Conservation (phyloP, 1,140 invertebrate genomes). For the Akabosia matsudoensis region DNA sequence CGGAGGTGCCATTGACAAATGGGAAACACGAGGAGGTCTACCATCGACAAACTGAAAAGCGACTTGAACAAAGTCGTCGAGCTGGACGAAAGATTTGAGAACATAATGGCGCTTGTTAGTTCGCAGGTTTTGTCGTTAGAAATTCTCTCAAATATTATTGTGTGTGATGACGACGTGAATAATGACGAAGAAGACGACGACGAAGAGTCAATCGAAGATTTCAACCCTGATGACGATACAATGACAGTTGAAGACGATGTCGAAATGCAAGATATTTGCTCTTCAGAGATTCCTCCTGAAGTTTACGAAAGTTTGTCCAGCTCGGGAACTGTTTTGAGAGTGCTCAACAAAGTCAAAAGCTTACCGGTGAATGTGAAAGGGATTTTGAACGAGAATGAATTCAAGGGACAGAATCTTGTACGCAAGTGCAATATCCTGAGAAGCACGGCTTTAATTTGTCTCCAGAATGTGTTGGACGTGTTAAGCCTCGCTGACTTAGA, state of each 20-base stretch:
- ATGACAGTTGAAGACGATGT: constrained; percentile 10
- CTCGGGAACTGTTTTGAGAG: not conserved
- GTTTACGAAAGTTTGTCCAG: constrained; percentile 14
- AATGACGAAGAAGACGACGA: constrained; percentile 1
- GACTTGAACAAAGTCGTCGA: constrained; percentile 27
- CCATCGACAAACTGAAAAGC: not conserved
- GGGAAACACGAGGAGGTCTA: not conserved
- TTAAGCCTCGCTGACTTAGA: constrained; percentile 60
- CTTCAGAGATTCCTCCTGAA: not conserved
- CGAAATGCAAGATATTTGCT: not conserved
- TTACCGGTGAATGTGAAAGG: constrained; percentile 53
- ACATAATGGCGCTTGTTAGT: constrained; percentile 11
- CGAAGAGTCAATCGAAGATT: constrained; percentile 26
- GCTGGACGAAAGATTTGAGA: not conserved
- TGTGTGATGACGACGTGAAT: constrained; percentile 32
- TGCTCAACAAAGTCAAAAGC: not conserved
- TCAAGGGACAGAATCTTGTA: constrained; percentile 9
- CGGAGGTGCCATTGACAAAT: constrained; percentile 30
- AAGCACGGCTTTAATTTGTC: constrained; percentile 61
- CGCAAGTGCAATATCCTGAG: constrained; percentile 49
- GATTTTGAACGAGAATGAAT: constrained; percentile 40
- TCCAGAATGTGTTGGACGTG: constrained; percentile 64
- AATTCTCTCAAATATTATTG: constrained; percentile 40
- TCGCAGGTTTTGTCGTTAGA: constrained; percentile 33
- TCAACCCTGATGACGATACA: not conserved